Evolutionary conservation across 1,140 invertebrate genomes (phyloP).

Genomic region (Halotydeus destructor): DNA sequence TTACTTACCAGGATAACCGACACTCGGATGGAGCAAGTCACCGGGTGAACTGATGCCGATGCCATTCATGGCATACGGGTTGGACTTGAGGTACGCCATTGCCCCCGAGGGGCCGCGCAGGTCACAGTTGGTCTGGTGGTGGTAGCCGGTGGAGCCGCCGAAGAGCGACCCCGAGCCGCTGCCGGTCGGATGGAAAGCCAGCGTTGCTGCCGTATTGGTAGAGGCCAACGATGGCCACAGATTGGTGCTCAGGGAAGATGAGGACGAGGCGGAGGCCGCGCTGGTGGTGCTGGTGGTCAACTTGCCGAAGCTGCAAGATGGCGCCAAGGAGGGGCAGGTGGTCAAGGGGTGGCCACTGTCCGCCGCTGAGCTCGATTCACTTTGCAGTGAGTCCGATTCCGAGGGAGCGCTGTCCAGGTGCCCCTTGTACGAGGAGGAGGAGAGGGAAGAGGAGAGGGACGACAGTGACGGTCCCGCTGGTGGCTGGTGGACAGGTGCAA

Average conservation of each 20-base stretch:
- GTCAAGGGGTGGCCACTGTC: too few relatives aligned
- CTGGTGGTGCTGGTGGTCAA: background rate
- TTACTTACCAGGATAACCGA: constrained; percentile 26
- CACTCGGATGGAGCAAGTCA: constrained; percentile 26
- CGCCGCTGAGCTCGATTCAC: too few relatives aligned
- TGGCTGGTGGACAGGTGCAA: background rate
- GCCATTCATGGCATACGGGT: constrained; percentile 26
- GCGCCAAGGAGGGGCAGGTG: too few relatives aligned
- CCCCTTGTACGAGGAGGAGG: too few relatives aligned
- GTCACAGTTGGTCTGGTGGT: constrained; percentile 7
- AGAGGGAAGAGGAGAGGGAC: background rate
- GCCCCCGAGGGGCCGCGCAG: constrained; percentile 18
- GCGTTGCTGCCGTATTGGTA: too few relatives aligned
- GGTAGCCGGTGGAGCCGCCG: constrained; percentile 8
- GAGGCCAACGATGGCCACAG: too few relatives aligned
- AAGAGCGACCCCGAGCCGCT: constrained; percentile 13
- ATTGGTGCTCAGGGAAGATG: too few relatives aligned
- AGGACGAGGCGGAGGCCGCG: too few relatives aligned
- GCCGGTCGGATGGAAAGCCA: constrained; percentile 15
- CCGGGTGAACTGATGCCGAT: constrained; percentile 24
- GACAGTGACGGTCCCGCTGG: constrained; percentile 1
- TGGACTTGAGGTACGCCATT: constrained; percentile 24
- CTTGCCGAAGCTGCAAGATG: too few relatives aligned
- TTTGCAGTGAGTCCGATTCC: too few relatives aligned
- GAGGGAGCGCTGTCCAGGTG: too few relatives aligned